Evolutionary conservation across 2,113 vertebrate species (phyloP).

Genomic region (Nothoprocta pentlandii): DNA sequence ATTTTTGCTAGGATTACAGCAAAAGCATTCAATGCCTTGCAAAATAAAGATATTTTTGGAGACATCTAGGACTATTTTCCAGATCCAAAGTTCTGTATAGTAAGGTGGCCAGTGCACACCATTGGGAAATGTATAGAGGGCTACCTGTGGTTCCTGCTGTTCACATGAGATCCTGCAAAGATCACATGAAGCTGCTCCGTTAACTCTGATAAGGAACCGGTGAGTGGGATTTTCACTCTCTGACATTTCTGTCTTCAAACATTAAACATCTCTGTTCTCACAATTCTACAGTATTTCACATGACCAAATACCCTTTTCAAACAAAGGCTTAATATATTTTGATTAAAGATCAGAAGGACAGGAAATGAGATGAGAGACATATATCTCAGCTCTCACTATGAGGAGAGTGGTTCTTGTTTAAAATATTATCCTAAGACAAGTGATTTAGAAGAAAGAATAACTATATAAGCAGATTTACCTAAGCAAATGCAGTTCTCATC

Average conservation of each 20-base stretch:
- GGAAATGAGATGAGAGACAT: slow-evolving; percentile 24
- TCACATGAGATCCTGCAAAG: neutral
- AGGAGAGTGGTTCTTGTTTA: slow-evolving; percentile 9
- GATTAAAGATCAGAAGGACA: slow-evolving; percentile 27
- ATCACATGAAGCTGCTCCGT: neutral
- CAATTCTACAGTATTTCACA: neutral
- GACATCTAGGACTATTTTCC: neutral
- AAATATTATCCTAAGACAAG: neutral
- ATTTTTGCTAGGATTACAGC: neutral
- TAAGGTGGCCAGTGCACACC: neutral
- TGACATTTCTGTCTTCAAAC: neutral
- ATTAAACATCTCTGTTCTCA: neutral
- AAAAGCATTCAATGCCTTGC: neutral
- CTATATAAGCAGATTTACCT: neutral
- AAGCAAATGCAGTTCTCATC: neutral
- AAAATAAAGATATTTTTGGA: neutral
- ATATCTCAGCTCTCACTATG: neutral
- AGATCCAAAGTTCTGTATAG: neutral
- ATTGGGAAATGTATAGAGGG: neutral
- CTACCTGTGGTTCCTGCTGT: neutral
- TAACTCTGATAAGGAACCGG: neutral
- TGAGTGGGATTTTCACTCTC: neutral
- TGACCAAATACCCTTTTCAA: neutral
- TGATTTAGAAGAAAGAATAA: neutral
- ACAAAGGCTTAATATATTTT: neutral